A percentile compares a stretch with the other conserved stretches of the same genome.
phyloP scores from a whole-genome alignment of 2,888 invertebrate species.

The Apodemia zela region DNA sequence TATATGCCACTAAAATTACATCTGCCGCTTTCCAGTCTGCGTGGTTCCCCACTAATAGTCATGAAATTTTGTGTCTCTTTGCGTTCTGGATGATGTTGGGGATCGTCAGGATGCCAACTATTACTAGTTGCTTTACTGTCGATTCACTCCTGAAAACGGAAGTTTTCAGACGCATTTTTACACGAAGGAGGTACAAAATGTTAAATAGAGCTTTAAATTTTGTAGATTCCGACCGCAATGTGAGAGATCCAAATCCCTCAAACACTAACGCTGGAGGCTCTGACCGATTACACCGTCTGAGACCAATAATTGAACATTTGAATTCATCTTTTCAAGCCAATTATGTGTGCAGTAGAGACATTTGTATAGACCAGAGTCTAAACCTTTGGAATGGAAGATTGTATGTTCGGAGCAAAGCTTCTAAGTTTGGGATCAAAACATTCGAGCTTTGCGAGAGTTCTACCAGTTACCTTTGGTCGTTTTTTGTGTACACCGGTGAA shows the following conservation, averaged over 20 bases:
- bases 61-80: conserved; percentile 10
- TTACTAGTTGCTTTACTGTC: conserved; percentile 23
- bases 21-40: conserved; percentile 17
- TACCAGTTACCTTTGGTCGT: conserved; percentile 28
- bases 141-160: conserved; percentile 21
- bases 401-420: conserved; percentile 27
- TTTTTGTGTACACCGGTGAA: conserved; percentile 22
- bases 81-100: conserved; percentile 22
- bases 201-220: conserved; percentile 25
- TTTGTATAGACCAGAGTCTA: conserved; percentile 32
- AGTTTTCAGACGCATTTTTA: conserved; percentile 20
- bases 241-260: not conserved
- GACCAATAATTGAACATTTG: conserved; percentile 23
- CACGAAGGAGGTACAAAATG: conserved; percentile 20
- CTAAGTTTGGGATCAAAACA: conserved; percentile 33
- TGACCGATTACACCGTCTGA: conserved; percentile 15
- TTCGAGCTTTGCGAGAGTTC: conserved; percentile 34
- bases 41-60: conserved; percentile 20
- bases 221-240: not conserved
- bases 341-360: conserved; percentile 20
- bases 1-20: conserved; percentile 20
- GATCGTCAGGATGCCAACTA: conserved; percentile 21
- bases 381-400: conserved; percentile 29
- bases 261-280: not conserved
- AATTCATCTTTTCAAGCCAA: conserved; percentile 24